Base-by-base conservation (phyloP, 1,140 invertebrate species). In the Dufourea novaeangliae region DNA sequence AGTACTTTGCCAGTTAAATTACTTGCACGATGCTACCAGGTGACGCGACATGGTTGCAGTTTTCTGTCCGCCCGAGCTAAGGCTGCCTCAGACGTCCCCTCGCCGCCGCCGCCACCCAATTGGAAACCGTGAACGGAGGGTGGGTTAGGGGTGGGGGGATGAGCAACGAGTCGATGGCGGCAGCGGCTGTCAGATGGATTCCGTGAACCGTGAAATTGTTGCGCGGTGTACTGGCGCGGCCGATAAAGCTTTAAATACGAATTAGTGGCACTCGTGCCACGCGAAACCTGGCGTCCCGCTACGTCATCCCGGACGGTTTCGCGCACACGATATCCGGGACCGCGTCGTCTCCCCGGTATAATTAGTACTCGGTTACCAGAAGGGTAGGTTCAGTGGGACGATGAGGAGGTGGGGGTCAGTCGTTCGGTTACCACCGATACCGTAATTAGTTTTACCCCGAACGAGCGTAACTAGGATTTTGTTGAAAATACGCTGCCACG, bases 221-320 rank as follows among this genome's bases (percentile, higher is more conserved):
- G 87, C 80, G 82, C 87, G 79, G 78, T 81, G 84, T 87, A 86
- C 81, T 82, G 81, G 82, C 84, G 78, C 82, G 83, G 83, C 86
- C 88, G 87, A 90, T 90, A 90, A 90, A 91, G 87, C 90, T 91
- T 91, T 91, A 91, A 91, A 91, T 91, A 91, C 89, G 81, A 91
- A 91, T 90, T 91, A 91, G 88, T 83, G 86, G 78, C 69, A 84
- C 62, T 66, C 71, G 81, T 77, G 80, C 72, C 80, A 80, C 82
- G 75, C 61, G 44, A 54, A 44, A 69, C 29, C 52, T 64, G 20
- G 61, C 59, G 20, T 56, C 61, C 44, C 62, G 27, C 27, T 17
- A 61, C 44, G 62, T 67, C 72, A 67, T 68, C 50, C 62, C 14
- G 50, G 50, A 75, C 62, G 54, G 32, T 75, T 68, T 20, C 73